Evolutionary conservation across 1,140 invertebrate species (phyloP).

Genomic region (Diabrotica virgifera): DNA sequence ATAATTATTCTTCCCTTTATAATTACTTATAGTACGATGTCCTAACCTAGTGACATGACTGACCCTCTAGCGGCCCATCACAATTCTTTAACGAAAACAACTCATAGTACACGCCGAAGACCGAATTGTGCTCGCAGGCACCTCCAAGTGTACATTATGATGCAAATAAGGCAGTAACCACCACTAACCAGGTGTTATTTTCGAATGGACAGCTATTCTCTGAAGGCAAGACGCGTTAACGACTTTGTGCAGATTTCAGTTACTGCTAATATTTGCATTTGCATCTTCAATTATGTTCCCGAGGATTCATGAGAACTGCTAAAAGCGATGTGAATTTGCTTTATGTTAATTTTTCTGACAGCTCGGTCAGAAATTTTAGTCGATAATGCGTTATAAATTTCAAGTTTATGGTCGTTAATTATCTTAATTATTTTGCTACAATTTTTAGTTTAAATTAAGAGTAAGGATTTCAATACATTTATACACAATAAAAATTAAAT

Average conservation of each 20-base stretch:
- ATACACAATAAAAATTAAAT: too few relatives aligned
- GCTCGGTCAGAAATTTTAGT: not conserved
- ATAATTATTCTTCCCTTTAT: constrained; percentile 34
- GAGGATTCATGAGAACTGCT: constrained; percentile 28
- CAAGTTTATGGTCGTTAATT: too few relatives aligned
- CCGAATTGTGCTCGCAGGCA: constrained; percentile 15
- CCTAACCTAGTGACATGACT: constrained; percentile 30
- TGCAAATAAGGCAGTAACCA: constrained; percentile 34
- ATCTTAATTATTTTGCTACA: too few relatives aligned
- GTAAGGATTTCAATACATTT: too few relatives aligned
- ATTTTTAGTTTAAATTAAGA: too few relatives aligned
- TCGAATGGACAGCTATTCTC: constrained; percentile 35
- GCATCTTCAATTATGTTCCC: constrained; percentile 26
- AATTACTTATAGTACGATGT: constrained; percentile 27
- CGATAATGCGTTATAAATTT: too few relatives aligned
- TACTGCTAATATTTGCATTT: constrained; percentile 34
- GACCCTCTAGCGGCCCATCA: constrained; percentile 25
- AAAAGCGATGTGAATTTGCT: constrained; percentile 3
- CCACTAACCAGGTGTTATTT: constrained; percentile 34
- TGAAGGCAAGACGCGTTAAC: constrained; percentile 33
- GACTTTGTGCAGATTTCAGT: constrained; percentile 30
- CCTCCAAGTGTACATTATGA: constrained; percentile 28
- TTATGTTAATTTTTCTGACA: constrained; percentile 11
- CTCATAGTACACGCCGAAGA: constrained; percentile 6
- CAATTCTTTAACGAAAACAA: not conserved